Evolutionary conservation across 2,797 vertebrate species (phyloP), one percentile per base, ranked within the genome.

Genomic region (Ataeniobius toweri): DNA sequence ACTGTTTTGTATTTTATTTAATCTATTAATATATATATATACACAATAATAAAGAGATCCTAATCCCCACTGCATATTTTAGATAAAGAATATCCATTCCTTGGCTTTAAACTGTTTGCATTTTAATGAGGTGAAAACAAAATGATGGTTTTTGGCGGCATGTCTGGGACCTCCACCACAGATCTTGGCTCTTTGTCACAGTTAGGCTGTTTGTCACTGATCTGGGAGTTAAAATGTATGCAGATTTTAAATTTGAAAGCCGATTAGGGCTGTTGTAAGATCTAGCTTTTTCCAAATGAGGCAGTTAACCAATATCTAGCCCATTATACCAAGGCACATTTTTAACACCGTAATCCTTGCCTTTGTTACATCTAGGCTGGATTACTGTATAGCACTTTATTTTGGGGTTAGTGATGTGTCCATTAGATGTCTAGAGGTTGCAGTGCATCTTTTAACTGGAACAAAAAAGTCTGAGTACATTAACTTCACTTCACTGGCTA

Each of bases 51-150:
- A n/a, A 36, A 1, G 41, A 55, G 10, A 16, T 31, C 55, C 44
- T 71, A 71, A 81, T 79, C 81, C 70, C n/a, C 0, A n/a, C 56
- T 77, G 1, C 74, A 36, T 51, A 73, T 80, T 83, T 75, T 79
- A 80, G 50, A 71, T 55, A 77, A 78, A 53, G 63, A 86, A 80
- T 76, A 73, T 41, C 18, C 2, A 24, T 71, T 67, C 58, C 75
- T 85, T 59, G 58, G 12, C 26, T 28, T 28, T 28, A 26, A 59
- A 59, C 2, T 13, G 4, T 28, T 28, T 59, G 12, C 9, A 59
- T 13, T 12, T 13, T 26, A 12, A 59, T 13, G n/a, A 59, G 56
- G 9, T 26, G 5, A 26, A 59, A 31, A 28, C 26, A 61, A 10
- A 59, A 12, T 28, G 56, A 28, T 61, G 58, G 13, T 31, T 61